phyloP scores from a whole-genome alignment of 2,888 invertebrate species.

The Tachystola acroxantha region DNA sequence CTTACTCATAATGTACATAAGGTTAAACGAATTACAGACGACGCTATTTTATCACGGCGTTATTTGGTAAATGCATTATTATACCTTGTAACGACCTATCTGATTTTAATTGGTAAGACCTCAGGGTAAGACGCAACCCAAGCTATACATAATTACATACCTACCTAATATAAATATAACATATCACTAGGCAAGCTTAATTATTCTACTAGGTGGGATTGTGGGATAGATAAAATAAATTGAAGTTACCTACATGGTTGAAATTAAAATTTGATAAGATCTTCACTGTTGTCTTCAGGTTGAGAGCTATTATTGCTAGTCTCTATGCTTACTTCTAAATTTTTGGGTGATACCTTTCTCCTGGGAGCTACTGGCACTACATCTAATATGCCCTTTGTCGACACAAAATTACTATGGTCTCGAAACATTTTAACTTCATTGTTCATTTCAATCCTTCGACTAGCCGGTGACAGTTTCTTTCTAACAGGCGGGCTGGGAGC shows the following conservation, averaged over 20 bases:
- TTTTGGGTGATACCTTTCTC: constrained; percentile 58
- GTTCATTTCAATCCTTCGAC: constrained; percentile 31
- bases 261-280: constrained; percentile 68
- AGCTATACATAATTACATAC: too few species aligned
- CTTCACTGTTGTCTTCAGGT: constrained; percentile 37
- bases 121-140: too few species aligned
- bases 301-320: constrained; percentile 22
- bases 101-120: too few species aligned
- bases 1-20: too few species aligned
- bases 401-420: constrained; percentile 46
- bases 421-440: constrained; percentile 38
- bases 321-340: constrained; percentile 24
- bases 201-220: constrained; percentile 20
- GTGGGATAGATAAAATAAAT: constrained; percentile 22
- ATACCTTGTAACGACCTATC: too few species aligned
- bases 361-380: constrained; percentile 57
- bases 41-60: too few species aligned
- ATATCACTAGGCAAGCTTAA: too few species aligned
- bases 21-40: too few species aligned
- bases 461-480: constrained; percentile 53
- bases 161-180: too few species aligned
- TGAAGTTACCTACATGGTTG: constrained; percentile 11
- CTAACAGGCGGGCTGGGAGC: constrained; percentile 70
- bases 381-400: constrained; percentile 52
- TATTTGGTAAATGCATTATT: too few species aligned